phyloP scores from a whole-genome alignment of 2,113 vertebrate species.

The Tupaia tana region DNA sequence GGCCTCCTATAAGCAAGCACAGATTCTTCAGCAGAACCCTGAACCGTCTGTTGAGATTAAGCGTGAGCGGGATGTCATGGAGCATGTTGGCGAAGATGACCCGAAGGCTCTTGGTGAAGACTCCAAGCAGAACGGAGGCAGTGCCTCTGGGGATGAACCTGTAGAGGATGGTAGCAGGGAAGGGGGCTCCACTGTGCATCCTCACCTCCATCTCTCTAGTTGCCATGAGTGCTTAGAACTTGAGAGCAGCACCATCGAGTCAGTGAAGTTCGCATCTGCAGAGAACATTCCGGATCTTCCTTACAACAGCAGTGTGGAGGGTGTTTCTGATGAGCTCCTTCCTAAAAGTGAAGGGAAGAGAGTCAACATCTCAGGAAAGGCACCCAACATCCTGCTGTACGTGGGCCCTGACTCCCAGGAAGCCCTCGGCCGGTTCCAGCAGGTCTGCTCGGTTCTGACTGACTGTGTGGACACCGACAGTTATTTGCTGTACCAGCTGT shows the following conservation, averaged over 20 bases:
- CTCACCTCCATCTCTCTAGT: constrained; percentile 93
- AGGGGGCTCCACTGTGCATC: constrained; percentile 61
- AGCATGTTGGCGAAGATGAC: constrained; percentile 30
- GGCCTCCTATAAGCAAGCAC: neutral
- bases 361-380: constrained; percentile 83
- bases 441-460: constrained; percentile 83
- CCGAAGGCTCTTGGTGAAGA: constrained; percentile 28
- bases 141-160: neutral
- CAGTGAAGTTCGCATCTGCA: constrained; percentile 91
- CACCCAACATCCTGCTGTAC: constrained; percentile 94
- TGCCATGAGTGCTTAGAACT: constrained; percentile 95
- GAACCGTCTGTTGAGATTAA: neutral
- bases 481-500: constrained; percentile 91
- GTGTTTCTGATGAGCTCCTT: neutral
- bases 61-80: neutral
- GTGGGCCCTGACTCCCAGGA: constrained; percentile 82
- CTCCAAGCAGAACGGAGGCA: neutral
- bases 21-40: neutral
- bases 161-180: neutral
- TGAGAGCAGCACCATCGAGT: constrained; percentile 96
- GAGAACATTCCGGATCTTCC: constrained; percentile 94
- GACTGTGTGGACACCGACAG: constrained; percentile 89
- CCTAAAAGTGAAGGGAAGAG: constrained; percentile 44
- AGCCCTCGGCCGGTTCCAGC: constrained; percentile 81
- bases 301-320: constrained; percentile 63